Evolutionary conservation across 1,140 invertebrate species (phyloP).

Genomic region (Proctacanthus coquilletti): DNA sequence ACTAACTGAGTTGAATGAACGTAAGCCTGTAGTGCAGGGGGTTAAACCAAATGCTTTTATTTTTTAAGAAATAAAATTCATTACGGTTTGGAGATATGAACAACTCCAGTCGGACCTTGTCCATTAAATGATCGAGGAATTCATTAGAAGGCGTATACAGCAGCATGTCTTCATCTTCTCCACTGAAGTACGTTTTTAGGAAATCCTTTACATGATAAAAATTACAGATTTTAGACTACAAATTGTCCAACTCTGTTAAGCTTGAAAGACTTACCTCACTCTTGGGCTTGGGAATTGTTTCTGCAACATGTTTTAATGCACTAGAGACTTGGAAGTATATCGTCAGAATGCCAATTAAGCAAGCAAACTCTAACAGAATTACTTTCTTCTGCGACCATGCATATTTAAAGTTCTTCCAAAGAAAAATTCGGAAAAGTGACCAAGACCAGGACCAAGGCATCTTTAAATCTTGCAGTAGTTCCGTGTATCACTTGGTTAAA

Average conservation of each 20-base stretch:
- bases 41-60: slow-evolving; percentile 1
- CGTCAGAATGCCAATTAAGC: slow-evolving; percentile 2
- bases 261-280: not conserved
- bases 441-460: no score
- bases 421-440: slow-evolving; percentile 3
- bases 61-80: slow-evolving; percentile 4
- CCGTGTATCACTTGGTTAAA: no score
- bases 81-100: slow-evolving; percentile 9
- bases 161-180: slow-evolving; percentile 17
- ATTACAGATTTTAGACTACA: no score
- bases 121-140: slow-evolving; percentile 21
- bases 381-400: not conserved
- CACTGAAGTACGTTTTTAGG: slow-evolving; percentile 9
- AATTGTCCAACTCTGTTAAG: no score
- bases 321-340: no score
- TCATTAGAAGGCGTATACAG: slow-evolving; percentile 25
- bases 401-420: slow-evolving; percentile 7
- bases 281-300: not conserved
- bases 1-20: slow-evolving; percentile 14
- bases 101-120: slow-evolving; percentile 21
- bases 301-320: no score
- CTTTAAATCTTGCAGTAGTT: no score
- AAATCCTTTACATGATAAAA: slow-evolving; percentile 3
- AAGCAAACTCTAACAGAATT: slow-evolving; percentile 5
- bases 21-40: slow-evolving; percentile 9